Conservation (phyloP, 2,888 invertebrate genomes). For the Leucophenga montana region DNA sequence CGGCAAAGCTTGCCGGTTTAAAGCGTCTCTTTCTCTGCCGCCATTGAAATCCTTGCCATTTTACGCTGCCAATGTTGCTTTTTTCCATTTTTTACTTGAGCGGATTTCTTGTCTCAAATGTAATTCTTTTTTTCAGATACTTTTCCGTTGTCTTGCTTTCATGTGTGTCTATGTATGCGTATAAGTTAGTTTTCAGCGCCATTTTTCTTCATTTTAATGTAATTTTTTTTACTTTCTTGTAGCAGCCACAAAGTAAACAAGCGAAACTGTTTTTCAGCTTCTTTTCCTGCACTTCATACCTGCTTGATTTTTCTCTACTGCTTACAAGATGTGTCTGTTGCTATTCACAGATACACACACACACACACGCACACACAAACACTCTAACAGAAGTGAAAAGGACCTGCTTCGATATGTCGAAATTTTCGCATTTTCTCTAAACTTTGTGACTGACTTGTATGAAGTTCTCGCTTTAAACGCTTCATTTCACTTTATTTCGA, state of each 20-base stretch:
- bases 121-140: slow-evolving; percentile 5
- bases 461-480: slow-evolving; percentile 54
- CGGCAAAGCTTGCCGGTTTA: too few relatives aligned
- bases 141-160: background rate
- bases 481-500: slow-evolving; percentile 66
- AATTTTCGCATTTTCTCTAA: too few relatives aligned
- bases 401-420: too few relatives aligned
- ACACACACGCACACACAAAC: too few relatives aligned
- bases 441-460: background rate
- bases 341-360: too few relatives aligned
- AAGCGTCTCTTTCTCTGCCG: too few relatives aligned
- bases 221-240: background rate
- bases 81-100: slow-evolving; percentile 19
- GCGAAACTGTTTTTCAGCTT: slow-evolving; percentile 35
- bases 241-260: slow-evolving; percentile 59
- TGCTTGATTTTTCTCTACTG: background rate
- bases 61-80: background rate
- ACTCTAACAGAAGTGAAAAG: too few relatives aligned
- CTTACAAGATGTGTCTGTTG: background rate
- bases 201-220: slow-evolving; percentile 11
- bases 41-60: too few relatives aligned
- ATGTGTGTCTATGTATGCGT: background rate
- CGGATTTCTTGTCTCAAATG: slow-evolving; percentile 4
- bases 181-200: background rate
- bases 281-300: slow-evolving; percentile 30